Evolutionary conservation across 2,888 invertebrate genomes (phyloP), one percentile per base, ranked within the genome.

Genomic region (Girardia tigrina): DNA sequence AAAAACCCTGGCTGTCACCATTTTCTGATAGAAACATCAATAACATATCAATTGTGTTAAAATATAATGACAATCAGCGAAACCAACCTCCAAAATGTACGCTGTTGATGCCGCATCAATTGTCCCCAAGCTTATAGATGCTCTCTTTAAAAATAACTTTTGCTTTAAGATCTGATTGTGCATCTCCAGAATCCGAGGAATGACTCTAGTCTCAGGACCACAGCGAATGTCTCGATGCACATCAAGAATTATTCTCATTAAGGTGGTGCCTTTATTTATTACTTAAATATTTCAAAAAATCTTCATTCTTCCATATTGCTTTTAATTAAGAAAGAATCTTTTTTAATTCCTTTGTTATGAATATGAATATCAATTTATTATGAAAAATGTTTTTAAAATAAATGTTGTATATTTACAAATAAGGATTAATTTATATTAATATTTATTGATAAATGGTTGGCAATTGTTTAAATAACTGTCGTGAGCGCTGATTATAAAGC

Each of bases 161-260:
- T 95, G 94, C 83, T 91, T 91, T 81, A 91, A 87, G 97, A 95
- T 97, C 84, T 95, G 94, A 81, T 90, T 90, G 79, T 93, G 89
- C 88, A 97, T 89, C 85, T 94, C 94, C 79, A 98, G 88, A 81
- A 98, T 90, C 80, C 97, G 88, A 74, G 95, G 97, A 84, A 98
- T 94, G 75, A 98, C 93, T 79, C 94, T 92, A 0, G 86, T 86
- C 86, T 98, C 97, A 86, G 94, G 94, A 23, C 95, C 94, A 85
- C 94, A 95, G 84, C 94, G 89, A 82, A 97, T 91, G 82, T 91
- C 91, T 20, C 93, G 92, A 88, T 97, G 95, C 78, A 95, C 94
- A 86, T 98, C 97, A 81, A 98, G 87, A 92, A 97, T 93, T 79
- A 94, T 94, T 81, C 97, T 88, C 90, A 94, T 92, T 80, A 97